A percentile compares a stretch with the other conserved stretches of the same genome.
Evolutionary conservation across 2,797 vertebrate genomes (phyloP).

Genomic region (Myiotriccus ornatus): DNA sequence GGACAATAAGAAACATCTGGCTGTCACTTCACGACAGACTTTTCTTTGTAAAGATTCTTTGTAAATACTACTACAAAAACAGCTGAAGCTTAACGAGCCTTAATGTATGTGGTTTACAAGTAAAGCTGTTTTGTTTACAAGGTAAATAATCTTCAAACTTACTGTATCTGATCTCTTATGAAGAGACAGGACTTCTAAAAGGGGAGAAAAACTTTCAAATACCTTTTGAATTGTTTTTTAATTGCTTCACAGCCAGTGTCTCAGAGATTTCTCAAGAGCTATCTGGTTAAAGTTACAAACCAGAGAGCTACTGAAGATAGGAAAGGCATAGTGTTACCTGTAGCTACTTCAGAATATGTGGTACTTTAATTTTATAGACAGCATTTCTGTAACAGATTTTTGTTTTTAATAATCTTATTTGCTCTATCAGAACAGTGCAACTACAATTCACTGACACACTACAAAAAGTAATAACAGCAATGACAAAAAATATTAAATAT

Average conservation of each 20-base stretch:
- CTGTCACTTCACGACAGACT: not conserved
- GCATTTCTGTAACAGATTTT: not conserved
- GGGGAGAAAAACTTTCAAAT: not conserved
- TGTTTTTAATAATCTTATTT: not conserved
- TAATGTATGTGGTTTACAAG: not conserved
- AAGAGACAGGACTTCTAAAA: not conserved
- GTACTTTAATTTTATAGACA: not conserved
- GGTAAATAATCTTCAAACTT: not conserved
- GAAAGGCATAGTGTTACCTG: not conserved
- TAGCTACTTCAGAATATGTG: not conserved
- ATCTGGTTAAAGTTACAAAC: not conserved
- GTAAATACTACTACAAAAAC: not conserved
- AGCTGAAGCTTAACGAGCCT: not conserved
- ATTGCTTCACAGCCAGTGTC: not conserved
- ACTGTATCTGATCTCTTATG: not conserved
- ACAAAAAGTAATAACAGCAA: not conserved
- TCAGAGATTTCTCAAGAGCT: not conserved
- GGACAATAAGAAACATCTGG: not conserved
- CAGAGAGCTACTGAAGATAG: not conserved
- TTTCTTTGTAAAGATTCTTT: not conserved
- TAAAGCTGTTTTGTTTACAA: not conserved
- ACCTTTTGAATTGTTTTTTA: not conserved
- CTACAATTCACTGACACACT: not conserved
- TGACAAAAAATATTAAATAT: not conserved
- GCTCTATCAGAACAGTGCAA: not conserved